Evolutionary conservation across 2,113 vertebrate genomes (phyloP).

Genomic region (Odontesthes bonariensis): DNA sequence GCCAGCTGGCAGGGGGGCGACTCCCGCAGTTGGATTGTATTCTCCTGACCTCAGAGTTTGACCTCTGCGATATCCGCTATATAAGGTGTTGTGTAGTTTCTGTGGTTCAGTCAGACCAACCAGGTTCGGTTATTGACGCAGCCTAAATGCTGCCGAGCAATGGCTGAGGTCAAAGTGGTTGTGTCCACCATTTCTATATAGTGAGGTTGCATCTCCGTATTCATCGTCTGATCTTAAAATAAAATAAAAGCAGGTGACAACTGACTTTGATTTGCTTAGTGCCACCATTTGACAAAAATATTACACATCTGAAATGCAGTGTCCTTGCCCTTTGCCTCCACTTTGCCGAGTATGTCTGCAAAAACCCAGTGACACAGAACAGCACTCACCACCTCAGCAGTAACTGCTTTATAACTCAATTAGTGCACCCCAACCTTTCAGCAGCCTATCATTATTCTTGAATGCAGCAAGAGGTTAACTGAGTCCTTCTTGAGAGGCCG

Average conservation of each 20-base stretch:
- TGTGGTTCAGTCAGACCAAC: background rate
- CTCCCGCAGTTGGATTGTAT: no score
- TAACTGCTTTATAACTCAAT: conserved; percentile 71
- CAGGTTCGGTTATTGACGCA: no score
- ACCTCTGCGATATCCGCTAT: background rate
- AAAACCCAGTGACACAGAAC: conserved; percentile 34
- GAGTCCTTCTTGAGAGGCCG: conserved; percentile 55
- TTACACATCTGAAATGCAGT: background rate
- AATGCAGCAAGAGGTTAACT: conserved; percentile 59
- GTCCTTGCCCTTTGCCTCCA: conserved; percentile 7
- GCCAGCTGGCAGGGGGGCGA: no score
- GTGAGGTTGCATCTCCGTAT: background rate
- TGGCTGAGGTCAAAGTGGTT: background rate
- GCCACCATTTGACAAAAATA: background rate
- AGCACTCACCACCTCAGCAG: conserved; percentile 56
- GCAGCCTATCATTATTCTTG: conserved; percentile 69
- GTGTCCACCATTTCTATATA: no score
- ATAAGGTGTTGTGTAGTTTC: background rate
- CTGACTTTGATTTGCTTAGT: conserved; percentile 3
- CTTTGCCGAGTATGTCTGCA: conserved; percentile 22
- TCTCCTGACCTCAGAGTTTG: no score
- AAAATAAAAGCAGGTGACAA: background rate
- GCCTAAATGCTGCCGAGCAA: background rate
- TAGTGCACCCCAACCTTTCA: conserved; percentile 72
- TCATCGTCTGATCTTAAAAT: background rate